Conservation (phyloP, 2,888 invertebrate species). For the Pachymerium ferrugineum region DNA sequence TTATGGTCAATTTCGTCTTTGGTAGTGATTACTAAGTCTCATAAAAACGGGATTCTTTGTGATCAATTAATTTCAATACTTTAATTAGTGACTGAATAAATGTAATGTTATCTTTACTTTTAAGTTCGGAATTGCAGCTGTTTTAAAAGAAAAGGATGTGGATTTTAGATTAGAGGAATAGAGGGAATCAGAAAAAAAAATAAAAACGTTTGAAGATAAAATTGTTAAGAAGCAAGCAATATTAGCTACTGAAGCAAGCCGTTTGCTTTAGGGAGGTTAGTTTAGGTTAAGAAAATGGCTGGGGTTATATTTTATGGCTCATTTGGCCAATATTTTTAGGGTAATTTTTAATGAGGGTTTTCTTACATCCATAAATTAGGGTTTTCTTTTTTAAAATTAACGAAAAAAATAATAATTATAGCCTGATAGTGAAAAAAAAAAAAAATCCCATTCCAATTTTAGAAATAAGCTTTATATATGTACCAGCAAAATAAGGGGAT, state of each 20-base stretch:
- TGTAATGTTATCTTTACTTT: too few relatives aligned
- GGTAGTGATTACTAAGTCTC: too few relatives aligned
- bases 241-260: background rate
- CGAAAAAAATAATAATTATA: background rate
- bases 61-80: background rate
- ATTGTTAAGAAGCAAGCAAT: background rate
- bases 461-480: background rate
- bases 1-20: too few relatives aligned
- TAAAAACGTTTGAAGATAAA: background rate
- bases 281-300: background rate
- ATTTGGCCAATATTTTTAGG: background rate
- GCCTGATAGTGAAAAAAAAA: background rate
- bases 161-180: too few relatives aligned
- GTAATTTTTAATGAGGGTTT: background rate
- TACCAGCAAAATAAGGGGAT: slow-evolving; percentile 1
- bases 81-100: slow-evolving; percentile 21
- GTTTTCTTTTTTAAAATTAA: background rate
- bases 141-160: background rate
- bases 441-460: background rate
- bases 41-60: too few relatives aligned
- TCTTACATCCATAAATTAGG: background rate
- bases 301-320: background rate
- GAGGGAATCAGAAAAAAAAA: background rate
- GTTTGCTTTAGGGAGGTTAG: background rate
- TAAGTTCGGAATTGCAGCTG: too few relatives aligned